Evolutionary conservation across 2,888 invertebrate genomes (phyloP).

Genomic region (Troglohyphantes excavatus): DNA sequence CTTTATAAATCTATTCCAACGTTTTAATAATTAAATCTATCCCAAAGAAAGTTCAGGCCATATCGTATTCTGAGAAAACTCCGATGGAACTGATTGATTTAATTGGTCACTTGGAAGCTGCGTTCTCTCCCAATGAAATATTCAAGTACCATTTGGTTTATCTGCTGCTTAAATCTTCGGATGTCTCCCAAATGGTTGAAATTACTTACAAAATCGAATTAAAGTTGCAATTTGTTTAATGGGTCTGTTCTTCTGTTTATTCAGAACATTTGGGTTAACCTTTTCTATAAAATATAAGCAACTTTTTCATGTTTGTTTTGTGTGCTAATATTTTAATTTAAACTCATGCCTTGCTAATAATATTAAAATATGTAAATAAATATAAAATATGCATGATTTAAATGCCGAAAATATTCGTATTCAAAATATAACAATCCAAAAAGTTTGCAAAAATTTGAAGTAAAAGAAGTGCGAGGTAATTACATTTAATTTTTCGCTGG

Average conservation of each 20-base stretch:
- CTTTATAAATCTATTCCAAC: background rate
- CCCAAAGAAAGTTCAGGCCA: background rate
- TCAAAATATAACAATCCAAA: too few relatives aligned
- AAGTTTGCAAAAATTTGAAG: too few relatives aligned
- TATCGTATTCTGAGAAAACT: background rate
- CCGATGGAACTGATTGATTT: slow-evolving; percentile 41
- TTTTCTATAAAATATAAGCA: too few relatives aligned
- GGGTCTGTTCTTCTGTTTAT: background rate
- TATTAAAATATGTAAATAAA: too few relatives aligned
- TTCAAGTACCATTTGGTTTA: slow-evolving; percentile 32
- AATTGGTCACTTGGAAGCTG: slow-evolving; percentile 31
- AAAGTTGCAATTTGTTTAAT: slow-evolving; percentile 1
- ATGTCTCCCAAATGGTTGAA: background rate
- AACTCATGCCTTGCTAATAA: too few relatives aligned
- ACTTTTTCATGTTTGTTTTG: too few relatives aligned
- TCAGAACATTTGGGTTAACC: too few relatives aligned
- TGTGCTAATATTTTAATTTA: too few relatives aligned
- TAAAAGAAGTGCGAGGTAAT: too few relatives aligned
- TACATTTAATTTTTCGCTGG: too few relatives aligned
- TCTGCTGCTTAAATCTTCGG: slow-evolving; percentile 7
- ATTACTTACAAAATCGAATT: slow-evolving; percentile 4
- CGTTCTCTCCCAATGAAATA: slow-evolving; percentile 42
- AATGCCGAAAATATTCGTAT: too few relatives aligned
- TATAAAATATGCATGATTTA: too few relatives aligned
- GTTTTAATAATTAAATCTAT: slow-evolving; percentile 36